These are phyloP conservation scores for Lepidonotus clava DNA, from an alignment of 2,888 invertebrate species.

Conservation along the genomic window DNA sequence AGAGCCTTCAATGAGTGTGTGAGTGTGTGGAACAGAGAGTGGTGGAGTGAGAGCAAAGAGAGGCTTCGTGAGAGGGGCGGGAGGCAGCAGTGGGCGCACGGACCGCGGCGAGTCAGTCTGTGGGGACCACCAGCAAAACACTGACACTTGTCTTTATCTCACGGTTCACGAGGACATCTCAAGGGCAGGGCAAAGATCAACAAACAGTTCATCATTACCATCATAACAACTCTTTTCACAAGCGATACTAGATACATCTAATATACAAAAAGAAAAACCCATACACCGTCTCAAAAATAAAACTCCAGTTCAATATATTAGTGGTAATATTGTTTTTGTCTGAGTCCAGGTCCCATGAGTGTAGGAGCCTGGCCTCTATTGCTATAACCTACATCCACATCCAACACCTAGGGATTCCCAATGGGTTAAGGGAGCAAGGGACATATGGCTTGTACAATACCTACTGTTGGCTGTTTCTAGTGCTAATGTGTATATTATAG, in stretches of 20 bases:
- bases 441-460: not conserved
- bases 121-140: slow-evolving; percentile 24
- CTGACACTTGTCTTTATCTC: slow-evolving; percentile 31
- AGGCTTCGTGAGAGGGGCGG: not conserved
- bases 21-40: not conserved
- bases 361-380: not conserved
- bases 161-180: slow-evolving; percentile 41
- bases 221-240: slow-evolving; percentile 16
- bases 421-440: not conserved
- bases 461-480: not conserved
- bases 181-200: slow-evolving; percentile 34
- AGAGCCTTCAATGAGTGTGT: no score
- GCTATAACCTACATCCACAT: not conserved
- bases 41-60: no score
- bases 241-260: slow-evolving; percentile 19
- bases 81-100: not conserved
- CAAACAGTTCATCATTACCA: slow-evolving; percentile 16
- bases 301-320: not conserved
- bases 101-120: not conserved
- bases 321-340: not conserved
- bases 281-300: slow-evolving; percentile 44
- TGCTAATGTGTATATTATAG: not conserved
- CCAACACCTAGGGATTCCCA: not conserved
- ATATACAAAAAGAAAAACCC: slow-evolving; percentile 41
- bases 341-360: not conserved